These are phyloP conservation scores for Myocastor coypus DNA, from an alignment of 2,113 vertebrate species.

Conservation along the genomic window DNA sequence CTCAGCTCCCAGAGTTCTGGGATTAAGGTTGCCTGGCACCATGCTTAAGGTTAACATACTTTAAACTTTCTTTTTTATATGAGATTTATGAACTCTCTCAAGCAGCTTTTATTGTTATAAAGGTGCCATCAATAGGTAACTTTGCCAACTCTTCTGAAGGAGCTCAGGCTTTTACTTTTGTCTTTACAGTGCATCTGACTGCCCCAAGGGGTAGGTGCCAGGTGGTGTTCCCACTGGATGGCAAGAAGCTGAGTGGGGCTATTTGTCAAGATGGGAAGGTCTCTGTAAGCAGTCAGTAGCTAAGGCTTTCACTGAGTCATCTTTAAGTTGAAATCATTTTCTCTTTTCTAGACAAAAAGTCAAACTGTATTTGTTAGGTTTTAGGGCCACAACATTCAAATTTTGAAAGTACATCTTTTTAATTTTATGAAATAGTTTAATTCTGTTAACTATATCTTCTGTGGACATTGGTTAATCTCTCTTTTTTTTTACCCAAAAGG, in stretches of 20 bases:
- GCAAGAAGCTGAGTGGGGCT: not conserved
- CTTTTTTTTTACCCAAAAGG: not conserved
- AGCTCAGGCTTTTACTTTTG: slow-evolving; percentile 34
- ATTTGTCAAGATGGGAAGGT: not conserved
- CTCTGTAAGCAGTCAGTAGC: not conserved
- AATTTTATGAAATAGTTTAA: slow-evolving; percentile 39
- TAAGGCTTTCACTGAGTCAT: not conserved
- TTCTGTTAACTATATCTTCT: slow-evolving; percentile 23
- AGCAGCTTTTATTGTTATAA: slow-evolving; percentile 52
- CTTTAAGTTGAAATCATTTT: slow-evolving; percentile 32
- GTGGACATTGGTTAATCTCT: not conserved
- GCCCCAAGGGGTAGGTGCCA: not conserved
- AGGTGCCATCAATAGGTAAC: slow-evolving; percentile 43
- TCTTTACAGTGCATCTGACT: not conserved
- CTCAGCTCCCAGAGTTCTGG: not conserved
- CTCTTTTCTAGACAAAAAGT: not conserved
- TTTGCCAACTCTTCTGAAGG: slow-evolving; percentile 44
- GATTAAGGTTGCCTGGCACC: not conserved
- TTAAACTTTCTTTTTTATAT: not conserved
- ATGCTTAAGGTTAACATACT: not conserved
- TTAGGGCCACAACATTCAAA: not conserved
- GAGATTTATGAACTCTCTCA: slow-evolving; percentile 50
- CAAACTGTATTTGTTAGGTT: not conserved
- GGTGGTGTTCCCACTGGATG: slow-evolving; percentile 8
- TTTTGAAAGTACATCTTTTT: slow-evolving; percentile 55